These are phyloP conservation scores for Lepidocolaptes lacrymiger DNA, from an alignment of 2,797 vertebrate species.

Conservation along the genomic window DNA sequence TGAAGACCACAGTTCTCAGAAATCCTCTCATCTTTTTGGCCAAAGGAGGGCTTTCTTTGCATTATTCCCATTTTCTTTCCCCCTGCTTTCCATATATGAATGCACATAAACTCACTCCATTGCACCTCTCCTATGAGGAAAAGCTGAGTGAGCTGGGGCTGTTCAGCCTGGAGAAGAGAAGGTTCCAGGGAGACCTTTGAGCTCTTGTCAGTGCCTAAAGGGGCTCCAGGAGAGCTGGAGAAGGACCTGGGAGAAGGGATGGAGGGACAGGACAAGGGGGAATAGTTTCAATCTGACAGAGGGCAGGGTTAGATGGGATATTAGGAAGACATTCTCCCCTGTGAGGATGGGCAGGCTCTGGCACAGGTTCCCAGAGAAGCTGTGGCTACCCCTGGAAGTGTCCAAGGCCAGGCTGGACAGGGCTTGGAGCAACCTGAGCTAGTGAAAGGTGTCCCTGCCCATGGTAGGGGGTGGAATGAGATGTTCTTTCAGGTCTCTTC, in stretches of 20 bases:
- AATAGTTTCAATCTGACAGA: neutral
- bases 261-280: neutral
- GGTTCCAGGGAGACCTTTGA: neutral
- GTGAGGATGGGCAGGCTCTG: accelerated
- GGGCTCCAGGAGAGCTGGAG: neutral
- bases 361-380: neutral
- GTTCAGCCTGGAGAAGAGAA: neutral
- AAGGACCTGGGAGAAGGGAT: neutral
- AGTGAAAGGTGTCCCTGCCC: neutral
- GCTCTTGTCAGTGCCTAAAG: neutral
- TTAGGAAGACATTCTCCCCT: neutral
- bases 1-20: neutral
- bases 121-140: neutral
- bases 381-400: neutral
- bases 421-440: accelerated
- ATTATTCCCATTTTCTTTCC: neutral
- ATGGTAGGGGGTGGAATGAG: too few relatives aligned
- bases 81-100: neutral
- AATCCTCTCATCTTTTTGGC: neutral
- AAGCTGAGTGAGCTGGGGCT: neutral
- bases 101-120: neutral
- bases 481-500: accelerated
- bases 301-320: neutral
- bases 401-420: accelerated
- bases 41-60: neutral